Evolutionary conservation across 2,113 vertebrate genomes (phyloP), one percentile per base, ranked within the genome.

Genomic region (Zosterops lateralis): DNA sequence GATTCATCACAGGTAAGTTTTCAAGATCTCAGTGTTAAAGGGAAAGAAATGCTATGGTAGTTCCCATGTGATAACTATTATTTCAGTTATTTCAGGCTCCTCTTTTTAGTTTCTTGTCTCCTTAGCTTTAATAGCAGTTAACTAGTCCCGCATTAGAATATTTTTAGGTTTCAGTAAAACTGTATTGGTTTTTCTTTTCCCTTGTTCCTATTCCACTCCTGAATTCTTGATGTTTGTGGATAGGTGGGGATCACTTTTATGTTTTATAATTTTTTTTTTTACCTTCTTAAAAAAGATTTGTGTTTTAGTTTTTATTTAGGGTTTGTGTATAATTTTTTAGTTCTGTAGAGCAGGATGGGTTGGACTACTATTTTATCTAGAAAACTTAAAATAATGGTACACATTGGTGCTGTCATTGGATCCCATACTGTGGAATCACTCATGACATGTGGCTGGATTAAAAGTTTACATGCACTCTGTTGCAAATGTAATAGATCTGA

Each of bases 401-500:
- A 38, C 4, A 20, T 22, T 9, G 10, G 6, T 81, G 12, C 13
- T 84, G 3, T 75, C 12, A 26, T 24, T 48, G 20, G 2, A 54
- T 58, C 17, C 10, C 0, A 1, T 48, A 7, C 24, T 18, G 15
- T 72, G 31, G 44, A 83, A 60, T 62, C 48, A 3, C 12, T 82
- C 44, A 18, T 0, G 0, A 7, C 4, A 4, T 6, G 4, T 20
- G 24, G 15, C 16, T 47, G 32, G 17, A 44, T 89, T n/a, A 47
- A 67, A 79, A 62, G 9, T 7, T 62, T 54, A 26, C 22, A 14
- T 17, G 10, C 9, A 36, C 3, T 62, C 15, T 54, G 21, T 29
- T 38, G 20, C 7, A 92, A 47, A 60, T 64, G 9, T 1, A 1
- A 31, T 57, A 77, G 22, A 12, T 42, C 10, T 62, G 29, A 50